Percentiles rank a stretch among this genome's conserved stretches.
Conservation (phyloP, 30 jellyfish, hydroid and myxozoan species). For the Sanderia malayensis region DNA sequence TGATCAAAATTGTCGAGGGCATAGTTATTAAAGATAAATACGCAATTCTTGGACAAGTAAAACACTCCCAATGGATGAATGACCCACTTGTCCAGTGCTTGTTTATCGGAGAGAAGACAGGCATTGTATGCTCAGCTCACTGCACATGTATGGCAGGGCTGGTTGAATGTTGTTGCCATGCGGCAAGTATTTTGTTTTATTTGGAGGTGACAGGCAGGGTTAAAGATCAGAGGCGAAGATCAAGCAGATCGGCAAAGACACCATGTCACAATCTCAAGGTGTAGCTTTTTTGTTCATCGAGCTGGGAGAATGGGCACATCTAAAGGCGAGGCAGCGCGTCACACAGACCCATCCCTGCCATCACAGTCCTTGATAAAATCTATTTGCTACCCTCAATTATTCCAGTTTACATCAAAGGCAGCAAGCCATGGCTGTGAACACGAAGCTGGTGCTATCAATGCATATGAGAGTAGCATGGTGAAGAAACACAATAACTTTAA, state of each 20-base stretch:
- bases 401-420: slow-evolving; percentile 36
- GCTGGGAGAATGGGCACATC: slow-evolving; percentile 55
- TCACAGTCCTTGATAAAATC: slow-evolving; percentile 56
- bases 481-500: slow-evolving; percentile 11
- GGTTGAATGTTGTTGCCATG: slow-evolving; percentile 46
- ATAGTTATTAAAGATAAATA: slow-evolving; percentile 2
- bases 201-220: slow-evolving; percentile 34
- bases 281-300: slow-evolving; percentile 40
- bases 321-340: slow-evolving; percentile 46
- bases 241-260: slow-evolving; percentile 29
- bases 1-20: slow-evolving; percentile 32
- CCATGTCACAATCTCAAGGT: slow-evolving; percentile 37
- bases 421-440: slow-evolving; percentile 37
- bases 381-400: slow-evolving; percentile 42
- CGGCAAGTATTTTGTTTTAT: slow-evolving; percentile 42
- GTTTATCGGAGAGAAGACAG: slow-evolving; percentile 17
- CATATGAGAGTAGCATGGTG: slow-evolving; percentile 32
- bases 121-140: slow-evolving; percentile 34
- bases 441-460: slow-evolving; percentile 40
- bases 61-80: slow-evolving; percentile 47
- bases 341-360: slow-evolving; percentile 55
- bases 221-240: slow-evolving; percentile 41
- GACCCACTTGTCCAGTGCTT: slow-evolving; percentile 36
- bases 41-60: slow-evolving; percentile 29
- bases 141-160: slow-evolving; percentile 44